phyloP scores from a whole-genome alignment of 2,797 vertebrate genomes.

The Eupleurogrammus muticus region DNA sequence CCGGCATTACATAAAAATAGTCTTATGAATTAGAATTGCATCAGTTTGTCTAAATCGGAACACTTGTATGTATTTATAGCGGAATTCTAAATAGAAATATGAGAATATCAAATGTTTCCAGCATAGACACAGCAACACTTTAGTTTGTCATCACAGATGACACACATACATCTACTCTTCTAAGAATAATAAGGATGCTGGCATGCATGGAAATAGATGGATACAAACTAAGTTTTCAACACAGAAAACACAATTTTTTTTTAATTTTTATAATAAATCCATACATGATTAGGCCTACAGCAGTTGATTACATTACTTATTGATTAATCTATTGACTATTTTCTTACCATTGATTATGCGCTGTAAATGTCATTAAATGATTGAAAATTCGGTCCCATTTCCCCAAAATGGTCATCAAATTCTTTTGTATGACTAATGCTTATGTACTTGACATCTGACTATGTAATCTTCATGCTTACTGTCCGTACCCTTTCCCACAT shows the following conservation, averaged over 20 bases:
- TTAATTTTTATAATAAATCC: neutral
- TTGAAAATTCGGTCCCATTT: too few relatives aligned
- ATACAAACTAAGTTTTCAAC: constrained; percentile 19
- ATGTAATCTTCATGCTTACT: constrained; percentile 26
- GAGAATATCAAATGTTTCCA: constrained; percentile 3
- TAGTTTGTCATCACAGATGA: constrained; percentile 8
- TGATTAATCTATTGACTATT: neutral
- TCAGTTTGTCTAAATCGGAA: constrained; percentile 17
- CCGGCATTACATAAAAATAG: constrained; percentile 26
- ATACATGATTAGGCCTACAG: neutral
- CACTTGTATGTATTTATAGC: neutral
- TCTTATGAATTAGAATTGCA: constrained; percentile 16
- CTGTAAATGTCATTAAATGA: too few relatives aligned
- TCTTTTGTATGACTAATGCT: too few relatives aligned
- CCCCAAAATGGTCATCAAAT: too few relatives aligned
- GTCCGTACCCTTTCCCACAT: constrained; percentile 32
- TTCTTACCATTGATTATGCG: neutral
- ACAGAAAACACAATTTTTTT: neutral
- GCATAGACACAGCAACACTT: neutral
- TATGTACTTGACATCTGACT: constrained; percentile 16
- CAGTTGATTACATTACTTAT: neutral
- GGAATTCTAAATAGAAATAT: neutral
- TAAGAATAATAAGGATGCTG: constrained; percentile 4
- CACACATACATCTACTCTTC: constrained; percentile 16
- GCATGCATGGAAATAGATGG: constrained; percentile 34